Evolutionary conservation across 2,113 vertebrate species (phyloP).

Genomic region (Phaetusa simplex): DNA sequence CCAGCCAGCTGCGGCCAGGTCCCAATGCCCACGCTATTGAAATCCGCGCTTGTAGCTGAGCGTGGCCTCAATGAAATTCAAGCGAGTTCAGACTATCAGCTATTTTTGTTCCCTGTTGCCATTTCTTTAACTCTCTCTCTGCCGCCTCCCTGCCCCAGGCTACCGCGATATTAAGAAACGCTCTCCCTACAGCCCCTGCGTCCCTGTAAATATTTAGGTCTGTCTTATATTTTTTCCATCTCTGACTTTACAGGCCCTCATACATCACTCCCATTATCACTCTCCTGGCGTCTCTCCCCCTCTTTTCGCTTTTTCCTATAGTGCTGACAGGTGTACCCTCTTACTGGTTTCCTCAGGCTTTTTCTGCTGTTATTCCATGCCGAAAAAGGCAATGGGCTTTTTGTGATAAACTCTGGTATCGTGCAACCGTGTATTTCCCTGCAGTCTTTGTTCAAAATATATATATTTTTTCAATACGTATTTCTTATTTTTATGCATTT

Average conservation of each 20-base stretch:
- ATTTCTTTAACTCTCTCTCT: background rate
- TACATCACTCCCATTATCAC: background rate
- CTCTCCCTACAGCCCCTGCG: background rate
- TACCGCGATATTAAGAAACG: background rate
- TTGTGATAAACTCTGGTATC: background rate
- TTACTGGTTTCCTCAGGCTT: background rate
- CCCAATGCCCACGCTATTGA: background rate
- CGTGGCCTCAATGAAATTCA: background rate
- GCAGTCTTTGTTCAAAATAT: background rate
- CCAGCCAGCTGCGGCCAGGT: background rate
- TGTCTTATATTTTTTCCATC: background rate
- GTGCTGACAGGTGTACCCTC: background rate
- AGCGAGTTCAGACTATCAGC: background rate
- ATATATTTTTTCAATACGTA: background rate
- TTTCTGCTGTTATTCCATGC: background rate
- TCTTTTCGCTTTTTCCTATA: background rate
- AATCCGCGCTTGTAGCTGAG: background rate
- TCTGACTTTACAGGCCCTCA: background rate
- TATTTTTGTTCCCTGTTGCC: background rate
- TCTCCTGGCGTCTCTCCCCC: background rate
- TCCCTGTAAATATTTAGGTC: background rate
- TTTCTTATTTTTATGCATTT: background rate
- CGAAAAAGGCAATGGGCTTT: background rate
- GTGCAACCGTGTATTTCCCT: background rate
- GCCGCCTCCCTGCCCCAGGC: background rate